A percentile compares a stretch with the other conserved stretches of the same genome.
These are phyloP conservation scores for Apostichopus japonicus DNA, from an alignment of 35 echinoderm and acorn worm genomes.

Conservation along the genomic window DNA sequence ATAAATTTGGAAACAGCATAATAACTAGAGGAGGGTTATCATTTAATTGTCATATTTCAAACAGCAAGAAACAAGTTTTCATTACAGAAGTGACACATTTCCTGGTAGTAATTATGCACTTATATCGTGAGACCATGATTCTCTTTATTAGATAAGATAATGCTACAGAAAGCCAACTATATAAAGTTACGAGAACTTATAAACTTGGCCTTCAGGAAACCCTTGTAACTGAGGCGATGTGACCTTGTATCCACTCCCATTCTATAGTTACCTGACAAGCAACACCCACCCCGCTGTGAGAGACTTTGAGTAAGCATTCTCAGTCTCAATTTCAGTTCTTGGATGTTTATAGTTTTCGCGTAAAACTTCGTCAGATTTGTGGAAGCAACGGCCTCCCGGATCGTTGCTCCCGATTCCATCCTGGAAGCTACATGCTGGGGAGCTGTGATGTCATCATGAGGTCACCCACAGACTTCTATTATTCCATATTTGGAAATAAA, in stretches of 20 bases:
- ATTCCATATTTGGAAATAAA: background rate
- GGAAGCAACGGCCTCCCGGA: background rate
- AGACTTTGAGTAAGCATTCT: background rate
- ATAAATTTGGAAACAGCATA: too few species aligned
- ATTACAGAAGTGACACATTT: too few species aligned
- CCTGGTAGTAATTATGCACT: too few species aligned
- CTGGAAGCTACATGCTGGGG: background rate
- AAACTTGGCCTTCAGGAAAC: background rate
- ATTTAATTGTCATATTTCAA: too few species aligned
- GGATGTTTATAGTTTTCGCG: background rate
- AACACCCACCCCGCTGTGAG: background rate
- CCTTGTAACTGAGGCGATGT: background rate
- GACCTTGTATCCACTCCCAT: background rate
- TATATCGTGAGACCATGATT: too few species aligned
- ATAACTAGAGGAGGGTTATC: too few species aligned
- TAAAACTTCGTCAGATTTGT: background rate
- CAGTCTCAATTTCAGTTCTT: background rate
- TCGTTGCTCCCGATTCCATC: background rate
- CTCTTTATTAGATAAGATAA: too few species aligned
- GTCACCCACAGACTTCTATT: background rate
- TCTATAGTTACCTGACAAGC: background rate
- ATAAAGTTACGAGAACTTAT: too few species aligned
- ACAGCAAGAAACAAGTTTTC: too few species aligned
- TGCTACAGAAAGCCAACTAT: too few species aligned
- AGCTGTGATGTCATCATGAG: constrained; percentile 12